phyloP scores from a whole-genome alignment of 2,797 vertebrate species.

The Pteronotus mesoamericanus region DNA sequence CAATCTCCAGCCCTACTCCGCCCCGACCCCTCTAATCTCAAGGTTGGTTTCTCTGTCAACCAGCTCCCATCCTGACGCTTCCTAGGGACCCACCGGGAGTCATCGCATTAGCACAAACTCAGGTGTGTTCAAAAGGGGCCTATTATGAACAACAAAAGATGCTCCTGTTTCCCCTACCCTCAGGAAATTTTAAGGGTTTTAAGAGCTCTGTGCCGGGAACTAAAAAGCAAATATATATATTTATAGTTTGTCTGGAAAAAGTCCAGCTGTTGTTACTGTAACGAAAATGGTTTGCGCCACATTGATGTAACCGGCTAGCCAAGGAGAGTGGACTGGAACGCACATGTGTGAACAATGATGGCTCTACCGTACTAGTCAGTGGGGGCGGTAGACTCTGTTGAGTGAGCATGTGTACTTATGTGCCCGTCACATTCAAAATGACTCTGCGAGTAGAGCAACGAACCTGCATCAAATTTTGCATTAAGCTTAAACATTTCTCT shows the following conservation, averaged over 20 bases:
- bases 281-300: too few relatives aligned
- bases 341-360: neutral
- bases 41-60: neutral
- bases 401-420: too few relatives aligned
- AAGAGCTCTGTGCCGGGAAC: neutral
- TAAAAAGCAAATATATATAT: neutral
- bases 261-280: too few relatives aligned
- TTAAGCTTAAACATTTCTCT: neutral
- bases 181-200: neutral
- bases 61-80: neutral
- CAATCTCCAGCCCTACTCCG: neutral
- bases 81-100: neutral
- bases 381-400: neutral
- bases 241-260: too few relatives aligned
- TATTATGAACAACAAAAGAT: neutral
- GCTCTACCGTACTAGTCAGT: neutral
- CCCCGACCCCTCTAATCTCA: neutral
- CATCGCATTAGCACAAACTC: neutral
- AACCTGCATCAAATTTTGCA: neutral
- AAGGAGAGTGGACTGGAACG: too few relatives aligned
- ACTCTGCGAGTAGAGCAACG: neutral
- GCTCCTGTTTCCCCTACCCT: neutral
- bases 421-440: neutral
- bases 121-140: neutral
- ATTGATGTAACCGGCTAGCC: too few relatives aligned